These are phyloP conservation scores for Whitmania pigra DNA, from an alignment of 1,140 invertebrate species.

Conservation along the genomic window DNA sequence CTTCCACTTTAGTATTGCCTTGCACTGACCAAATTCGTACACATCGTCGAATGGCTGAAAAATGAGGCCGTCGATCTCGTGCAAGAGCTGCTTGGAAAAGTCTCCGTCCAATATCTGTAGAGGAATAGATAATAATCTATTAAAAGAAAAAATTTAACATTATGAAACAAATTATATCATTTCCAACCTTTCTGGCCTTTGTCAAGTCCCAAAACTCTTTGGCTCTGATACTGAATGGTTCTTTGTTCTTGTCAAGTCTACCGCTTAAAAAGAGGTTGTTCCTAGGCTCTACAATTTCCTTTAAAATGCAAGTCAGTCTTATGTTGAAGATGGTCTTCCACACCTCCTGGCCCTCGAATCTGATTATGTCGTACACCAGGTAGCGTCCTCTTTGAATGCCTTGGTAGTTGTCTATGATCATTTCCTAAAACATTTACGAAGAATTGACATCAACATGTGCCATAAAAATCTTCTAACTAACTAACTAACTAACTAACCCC, in stretches of 20 bases:
- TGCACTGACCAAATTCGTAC: conserved; percentile 67
- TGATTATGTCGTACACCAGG: conserved; percentile 77
- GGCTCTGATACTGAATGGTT: conserved; percentile 61
- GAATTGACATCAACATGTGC: not conserved
- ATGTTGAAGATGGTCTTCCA: conserved; percentile 62
- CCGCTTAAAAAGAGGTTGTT: conserved; percentile 61
- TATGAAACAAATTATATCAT: conserved; percentile 3
- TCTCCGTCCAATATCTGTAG: conserved; percentile 62
- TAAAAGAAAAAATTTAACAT: not conserved
- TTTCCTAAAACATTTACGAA: conserved; percentile 54
- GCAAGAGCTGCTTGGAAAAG: conserved; percentile 68
- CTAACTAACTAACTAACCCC: conserved; percentile 52
- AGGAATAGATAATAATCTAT: not conserved
- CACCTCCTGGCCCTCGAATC: conserved; percentile 55
- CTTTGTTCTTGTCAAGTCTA: conserved; percentile 56
- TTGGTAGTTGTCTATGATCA: conserved; percentile 73
- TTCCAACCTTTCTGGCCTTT: conserved; percentile 47
- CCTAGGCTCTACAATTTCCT: conserved; percentile 57
- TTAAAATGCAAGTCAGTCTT: conserved; percentile 60
- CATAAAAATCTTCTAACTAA: not conserved
- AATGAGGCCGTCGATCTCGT: conserved; percentile 94
- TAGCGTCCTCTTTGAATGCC: conserved; percentile 65
- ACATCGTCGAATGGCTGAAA: conserved; percentile 83
- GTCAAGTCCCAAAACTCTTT: conserved; percentile 80
- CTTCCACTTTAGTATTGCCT: conserved; percentile 93